Evolutionary conservation across 2,113 vertebrate species (phyloP).

Genomic region (Poecile atricapillus): DNA sequence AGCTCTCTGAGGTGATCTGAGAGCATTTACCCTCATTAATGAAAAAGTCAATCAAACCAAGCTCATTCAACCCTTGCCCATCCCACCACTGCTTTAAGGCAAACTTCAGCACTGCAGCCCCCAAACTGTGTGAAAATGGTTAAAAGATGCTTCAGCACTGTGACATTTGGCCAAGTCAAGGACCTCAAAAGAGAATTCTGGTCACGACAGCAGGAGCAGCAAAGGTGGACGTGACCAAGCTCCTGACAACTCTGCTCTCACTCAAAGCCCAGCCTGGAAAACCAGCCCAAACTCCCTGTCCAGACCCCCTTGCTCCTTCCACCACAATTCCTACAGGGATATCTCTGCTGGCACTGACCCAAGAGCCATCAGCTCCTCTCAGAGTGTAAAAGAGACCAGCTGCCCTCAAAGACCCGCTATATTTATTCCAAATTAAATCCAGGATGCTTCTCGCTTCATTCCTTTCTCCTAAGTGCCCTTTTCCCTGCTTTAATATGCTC

Average conservation of each 20-base stretch:
- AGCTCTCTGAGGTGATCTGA: background rate
- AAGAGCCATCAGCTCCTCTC: background rate
- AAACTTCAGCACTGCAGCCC: background rate
- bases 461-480: background rate
- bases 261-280: background rate
- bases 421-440: background rate
- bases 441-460: background rate
- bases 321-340: background rate
- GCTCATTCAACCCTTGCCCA: background rate
- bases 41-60: background rate
- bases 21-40: background rate
- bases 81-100: background rate
- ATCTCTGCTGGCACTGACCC: background rate
- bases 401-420: background rate
- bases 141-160: background rate
- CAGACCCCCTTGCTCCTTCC: background rate
- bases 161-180: background rate
- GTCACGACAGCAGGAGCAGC: background rate
- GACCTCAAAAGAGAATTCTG: background rate
- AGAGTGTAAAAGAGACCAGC: background rate
- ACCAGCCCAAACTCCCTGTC: background rate
- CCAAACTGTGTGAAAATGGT: background rate
- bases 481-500: slow-evolving; percentile 5
- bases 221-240: background rate
- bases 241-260: background rate